A percentile compares a stretch with the other conserved stretches of the same genome.
phyloP scores from a whole-genome alignment of 2,113 vertebrate genomes.

The Megaleporinus macrocephalus region DNA sequence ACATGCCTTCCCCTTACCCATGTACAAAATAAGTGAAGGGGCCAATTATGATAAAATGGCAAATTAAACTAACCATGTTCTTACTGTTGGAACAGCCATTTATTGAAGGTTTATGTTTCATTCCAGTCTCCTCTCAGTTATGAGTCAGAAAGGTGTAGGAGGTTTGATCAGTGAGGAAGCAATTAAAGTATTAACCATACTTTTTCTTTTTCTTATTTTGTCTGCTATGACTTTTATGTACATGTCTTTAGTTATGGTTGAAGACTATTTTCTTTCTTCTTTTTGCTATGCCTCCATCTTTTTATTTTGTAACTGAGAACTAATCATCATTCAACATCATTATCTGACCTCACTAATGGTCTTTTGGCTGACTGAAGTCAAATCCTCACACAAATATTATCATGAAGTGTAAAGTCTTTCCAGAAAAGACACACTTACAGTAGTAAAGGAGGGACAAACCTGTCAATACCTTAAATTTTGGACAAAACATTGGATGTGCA shows the following conservation, averaged over 20 bases:
- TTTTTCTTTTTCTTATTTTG: no score
- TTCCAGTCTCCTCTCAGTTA: no score
- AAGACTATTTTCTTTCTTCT: no score
- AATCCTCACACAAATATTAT: neutral
- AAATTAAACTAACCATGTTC: neutral
- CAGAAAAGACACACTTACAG: neutral
- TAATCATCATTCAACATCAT: neutral
- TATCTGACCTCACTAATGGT: no score
- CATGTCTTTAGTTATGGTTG: neutral
- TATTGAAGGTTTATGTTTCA: neutral
- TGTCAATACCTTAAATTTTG: neutral
- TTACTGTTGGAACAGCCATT: neutral
- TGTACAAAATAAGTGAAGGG: neutral
- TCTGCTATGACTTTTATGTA: neutral
- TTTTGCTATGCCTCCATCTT: neutral
- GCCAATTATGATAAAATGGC: neutral
- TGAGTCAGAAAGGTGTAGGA: no score
- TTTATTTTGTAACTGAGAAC: neutral
- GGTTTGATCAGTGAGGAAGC: no score
- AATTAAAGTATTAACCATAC: no score
- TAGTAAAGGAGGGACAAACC: no score
- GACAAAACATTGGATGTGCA: no score
- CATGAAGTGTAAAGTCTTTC: neutral
- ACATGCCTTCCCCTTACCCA: constrained; percentile 1
- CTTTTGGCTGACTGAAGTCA: no score